phyloP scores from a whole-genome alignment of 2,113 vertebrate species.

The Stigmatopora argus region DNA sequence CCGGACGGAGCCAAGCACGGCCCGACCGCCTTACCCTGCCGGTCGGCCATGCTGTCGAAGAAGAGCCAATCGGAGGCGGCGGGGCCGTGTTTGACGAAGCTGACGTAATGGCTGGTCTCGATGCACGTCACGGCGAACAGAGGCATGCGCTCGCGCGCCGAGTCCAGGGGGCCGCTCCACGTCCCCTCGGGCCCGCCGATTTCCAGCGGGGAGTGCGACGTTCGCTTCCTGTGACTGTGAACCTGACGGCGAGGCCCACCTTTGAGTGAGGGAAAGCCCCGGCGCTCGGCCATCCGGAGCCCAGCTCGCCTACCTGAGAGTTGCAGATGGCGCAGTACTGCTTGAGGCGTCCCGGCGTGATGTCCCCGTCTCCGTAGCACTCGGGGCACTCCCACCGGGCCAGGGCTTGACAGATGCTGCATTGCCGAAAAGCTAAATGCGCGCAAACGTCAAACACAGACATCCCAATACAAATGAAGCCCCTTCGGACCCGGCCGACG shows the following conservation, averaged over 20 bases:
- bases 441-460: neutral
- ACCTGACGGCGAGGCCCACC: conserved; percentile 55
- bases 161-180: conserved; percentile 46
- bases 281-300: neutral
- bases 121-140: conserved; percentile 80
- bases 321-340: conserved; percentile 78
- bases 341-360: conserved; percentile 72
- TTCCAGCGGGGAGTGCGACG: conserved; percentile 53
- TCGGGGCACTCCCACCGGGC: conserved; percentile 74
- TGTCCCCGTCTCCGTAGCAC: conserved; percentile 74
- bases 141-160: conserved; percentile 65
- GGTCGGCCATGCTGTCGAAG: conserved; percentile 83
- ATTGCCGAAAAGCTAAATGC: conserved; percentile 70
- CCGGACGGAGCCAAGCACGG: too few relatives aligned
- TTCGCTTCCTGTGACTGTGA: conserved; percentile 72
- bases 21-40: conserved; percentile 66
- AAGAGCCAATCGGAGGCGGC: conserved; percentile 72
- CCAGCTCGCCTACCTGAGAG: conserved; percentile 66
- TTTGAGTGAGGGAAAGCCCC: neutral
- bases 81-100: conserved; percentile 72
- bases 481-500: neutral
- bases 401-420: conserved; percentile 75
- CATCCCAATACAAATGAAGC: neutral
- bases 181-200: conserved; percentile 47
- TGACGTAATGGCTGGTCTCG: conserved; percentile 81